Evolutionary conservation across 92 coral and sea anemone genomes (phyloP).

Genomic region (Heteractis magnifica): DNA sequence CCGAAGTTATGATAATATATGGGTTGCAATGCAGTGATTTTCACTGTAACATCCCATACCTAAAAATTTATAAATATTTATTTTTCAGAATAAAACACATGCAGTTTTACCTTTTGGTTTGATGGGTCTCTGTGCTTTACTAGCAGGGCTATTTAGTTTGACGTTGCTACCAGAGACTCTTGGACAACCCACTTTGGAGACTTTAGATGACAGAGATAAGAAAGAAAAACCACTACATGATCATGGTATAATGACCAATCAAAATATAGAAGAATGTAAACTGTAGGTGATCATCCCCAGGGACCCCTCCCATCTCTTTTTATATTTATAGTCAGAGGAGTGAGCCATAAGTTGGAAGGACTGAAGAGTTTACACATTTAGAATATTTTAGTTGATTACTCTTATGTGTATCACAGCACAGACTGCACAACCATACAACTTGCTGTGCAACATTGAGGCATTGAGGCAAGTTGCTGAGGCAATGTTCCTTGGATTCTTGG

Average conservation of each 20-base stretch:
- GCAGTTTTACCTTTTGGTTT: conserved; percentile 69
- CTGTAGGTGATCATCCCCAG: neutral
- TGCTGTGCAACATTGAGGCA: no score
- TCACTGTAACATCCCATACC: neutral
- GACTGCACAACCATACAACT: no score
- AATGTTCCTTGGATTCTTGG: no score
- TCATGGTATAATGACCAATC: neutral
- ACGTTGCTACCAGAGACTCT: conserved; percentile 68
- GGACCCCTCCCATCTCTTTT: neutral
- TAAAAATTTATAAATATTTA: no score
- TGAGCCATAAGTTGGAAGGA: neutral
- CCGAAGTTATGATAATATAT: no score
- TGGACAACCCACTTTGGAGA: conserved; percentile 72
- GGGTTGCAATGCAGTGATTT: neutral
- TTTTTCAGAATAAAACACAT: conserved; percentile 54
- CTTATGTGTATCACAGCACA: no score
- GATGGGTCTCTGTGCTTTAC: conserved; percentile 62
- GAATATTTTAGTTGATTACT: no score
- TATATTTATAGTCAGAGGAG: neutral
- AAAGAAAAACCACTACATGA: neutral
- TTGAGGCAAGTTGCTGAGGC: no score
- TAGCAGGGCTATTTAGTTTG: conserved; percentile 64
- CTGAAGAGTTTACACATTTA: neutral
- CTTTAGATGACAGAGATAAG: conserved; percentile 46
- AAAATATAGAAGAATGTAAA: neutral